Conservation (phyloP, 2,797 vertebrate genomes). For the Miichthys miiuy region DNA sequence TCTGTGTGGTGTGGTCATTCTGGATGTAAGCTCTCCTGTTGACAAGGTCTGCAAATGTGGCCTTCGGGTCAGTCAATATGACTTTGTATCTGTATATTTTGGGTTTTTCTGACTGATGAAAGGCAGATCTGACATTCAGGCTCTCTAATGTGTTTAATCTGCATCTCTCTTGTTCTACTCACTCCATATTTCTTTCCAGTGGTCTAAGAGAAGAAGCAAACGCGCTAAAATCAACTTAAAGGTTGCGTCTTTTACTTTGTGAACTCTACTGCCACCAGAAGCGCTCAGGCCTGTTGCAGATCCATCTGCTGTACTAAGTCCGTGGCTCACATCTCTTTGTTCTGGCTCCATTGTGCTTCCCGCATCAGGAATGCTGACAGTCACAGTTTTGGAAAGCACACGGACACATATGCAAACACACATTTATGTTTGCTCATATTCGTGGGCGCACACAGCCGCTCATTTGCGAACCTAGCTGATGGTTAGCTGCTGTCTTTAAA, state of each 20-base stretch:
- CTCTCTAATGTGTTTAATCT: neutral
- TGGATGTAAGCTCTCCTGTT: slow-evolving; percentile 14
- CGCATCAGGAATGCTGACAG: slow-evolving; percentile 84
- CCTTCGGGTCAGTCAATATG: neutral
- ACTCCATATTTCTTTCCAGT: neutral
- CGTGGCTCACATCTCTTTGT: slow-evolving; percentile 77
- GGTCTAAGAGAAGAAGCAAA: neutral
- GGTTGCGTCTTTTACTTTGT: slow-evolving; percentile 42
- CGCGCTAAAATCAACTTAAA: neutral
- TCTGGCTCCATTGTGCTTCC: slow-evolving; percentile 79
- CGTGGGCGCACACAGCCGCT: slow-evolving; percentile 5
- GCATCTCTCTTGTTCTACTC: neutral
- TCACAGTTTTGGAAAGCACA: slow-evolving; percentile 69
- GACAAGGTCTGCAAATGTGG: neutral
- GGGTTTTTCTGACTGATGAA: neutral
- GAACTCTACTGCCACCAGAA: slow-evolving; percentile 36
- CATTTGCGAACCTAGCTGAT: slow-evolving; percentile 17
- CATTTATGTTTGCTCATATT: slow-evolving; percentile 59
- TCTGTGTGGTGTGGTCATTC: slow-evolving; percentile 7
- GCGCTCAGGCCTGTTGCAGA: slow-evolving; percentile 53
- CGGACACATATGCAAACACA: slow-evolving; percentile 57
- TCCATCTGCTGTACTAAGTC: slow-evolving; percentile 71
- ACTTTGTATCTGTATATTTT: slow-evolving; percentile 1
- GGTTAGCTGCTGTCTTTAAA: slow-evolving; percentile 43
- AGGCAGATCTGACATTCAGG: neutral